Conservation (phyloP, 2,797 vertebrate species). For the Gymnopithys bicolor region DNA sequence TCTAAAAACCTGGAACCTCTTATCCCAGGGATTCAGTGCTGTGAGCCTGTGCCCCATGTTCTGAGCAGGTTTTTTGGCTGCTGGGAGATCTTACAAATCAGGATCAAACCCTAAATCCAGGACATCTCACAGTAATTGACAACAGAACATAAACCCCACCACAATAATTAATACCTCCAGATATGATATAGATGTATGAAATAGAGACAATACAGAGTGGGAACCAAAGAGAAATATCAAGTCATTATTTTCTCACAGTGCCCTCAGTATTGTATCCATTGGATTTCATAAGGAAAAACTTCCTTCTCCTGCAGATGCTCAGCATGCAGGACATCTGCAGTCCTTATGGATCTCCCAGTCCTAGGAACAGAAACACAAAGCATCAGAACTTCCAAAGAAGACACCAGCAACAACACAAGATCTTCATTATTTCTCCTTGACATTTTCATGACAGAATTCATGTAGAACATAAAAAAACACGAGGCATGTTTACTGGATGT, state of each 20-base stretch:
- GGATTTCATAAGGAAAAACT: background rate
- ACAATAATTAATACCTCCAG: background rate
- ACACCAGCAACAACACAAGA: constrained; percentile 34
- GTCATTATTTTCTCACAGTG: background rate
- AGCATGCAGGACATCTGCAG: constrained; percentile 61
- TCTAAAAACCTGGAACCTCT: background rate
- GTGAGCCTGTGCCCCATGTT: background rate
- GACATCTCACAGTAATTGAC: background rate
- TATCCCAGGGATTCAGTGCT: background rate
- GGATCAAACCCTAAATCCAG: background rate
- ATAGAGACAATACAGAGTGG: background rate
- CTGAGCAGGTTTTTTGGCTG: background rate
- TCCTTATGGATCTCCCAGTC: constrained; percentile 13
- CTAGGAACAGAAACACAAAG: background rate
- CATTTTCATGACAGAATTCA: constrained; percentile 38
- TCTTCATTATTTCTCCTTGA: constrained; percentile 23
- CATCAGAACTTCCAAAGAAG: constrained; percentile 44
- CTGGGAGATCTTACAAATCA: background rate
- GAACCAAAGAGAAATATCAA: background rate
- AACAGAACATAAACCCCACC: background rate
- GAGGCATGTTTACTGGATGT: constrained; percentile 57
- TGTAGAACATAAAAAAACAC: constrained; percentile 57
- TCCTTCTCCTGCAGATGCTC: constrained; percentile 20
- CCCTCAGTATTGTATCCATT: background rate
- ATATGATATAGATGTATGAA: background rate